Base-by-base conservation (phyloP, 2,888 invertebrate species). In the Petrolisthes manimaculis region DNA sequence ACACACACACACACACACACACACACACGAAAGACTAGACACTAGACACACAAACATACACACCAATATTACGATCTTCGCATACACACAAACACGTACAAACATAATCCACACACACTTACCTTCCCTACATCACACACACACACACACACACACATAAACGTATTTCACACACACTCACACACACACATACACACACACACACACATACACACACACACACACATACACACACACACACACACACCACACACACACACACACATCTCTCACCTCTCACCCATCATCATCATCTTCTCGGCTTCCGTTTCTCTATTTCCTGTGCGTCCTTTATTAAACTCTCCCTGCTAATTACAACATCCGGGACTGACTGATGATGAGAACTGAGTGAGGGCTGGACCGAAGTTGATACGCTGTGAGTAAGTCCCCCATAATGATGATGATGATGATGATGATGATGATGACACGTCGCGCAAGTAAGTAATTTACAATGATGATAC, bases 1-100 rank as follows among this genome's bases (percentile, higher is more conserved):
- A 79, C 69, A 79, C 54, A 85, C 21, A 85, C 53, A 79, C 55
- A 79, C 69, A 79, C 51, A 78, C 69, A 67, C 67, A 85, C 78
- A n/a, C 61, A 69, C 21, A 51, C 86, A 75, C 56, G 67, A 18
- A 6, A n/a, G 24, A 18, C 9, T 24, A 6, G 8, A 55, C 81
- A 18, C 9, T 24, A 6, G 8, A 55, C 81, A 37, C 86, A 56
- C 53, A 80, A 12, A 80, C 61, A 86, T 71, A 80, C 55, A 67
- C 56, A 86, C 77, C 18, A n/a, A 74, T n/a, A 12, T 24, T 9
- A 56, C 24, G 2, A 82, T 14, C 14, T 75, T 79, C 21, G 14
- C 55, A 86, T n/a, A 80, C 79, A 80, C 86, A n/a, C 69, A 55
- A 24, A 74, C 54, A 67, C 55, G 14, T 5, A 1, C 37, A 61